Conservation (phyloP, 1,140 invertebrate genomes). For the Nasonia giraulti region DNA sequence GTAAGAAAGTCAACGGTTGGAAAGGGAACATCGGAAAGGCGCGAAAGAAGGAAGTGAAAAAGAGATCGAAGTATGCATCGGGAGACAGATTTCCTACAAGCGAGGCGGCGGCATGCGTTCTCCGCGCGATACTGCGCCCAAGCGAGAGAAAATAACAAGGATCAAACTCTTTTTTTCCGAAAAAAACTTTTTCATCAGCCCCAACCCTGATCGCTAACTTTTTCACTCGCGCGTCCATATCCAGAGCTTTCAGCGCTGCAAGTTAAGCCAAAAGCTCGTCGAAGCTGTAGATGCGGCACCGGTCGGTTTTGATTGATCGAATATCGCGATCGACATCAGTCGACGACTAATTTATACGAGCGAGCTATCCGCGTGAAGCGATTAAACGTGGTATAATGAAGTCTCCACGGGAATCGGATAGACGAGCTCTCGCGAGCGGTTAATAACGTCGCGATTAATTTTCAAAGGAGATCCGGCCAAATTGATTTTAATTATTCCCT, state of each 20-base stretch:
- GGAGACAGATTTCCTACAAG: too few relatives aligned
- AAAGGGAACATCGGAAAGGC: too few relatives aligned
- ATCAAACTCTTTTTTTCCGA: not conserved
- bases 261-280: too few relatives aligned
- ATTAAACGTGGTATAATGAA: not conserved
- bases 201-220: too few relatives aligned
- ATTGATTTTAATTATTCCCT: constrained; percentile 15
- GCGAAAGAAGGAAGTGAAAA: too few relatives aligned
- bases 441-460: constrained; percentile 2
- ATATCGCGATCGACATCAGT: not conserved
- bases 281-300: too few relatives aligned
- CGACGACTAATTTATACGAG: not conserved
- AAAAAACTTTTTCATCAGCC: not conserved
- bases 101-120: too few relatives aligned
- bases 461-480: not conserved
- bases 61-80: constrained; percentile 31
- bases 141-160: constrained; percentile 36
- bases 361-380: not conserved
- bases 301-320: not conserved
- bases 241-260: too few relatives aligned
- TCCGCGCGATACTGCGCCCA: not conserved
- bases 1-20: too few relatives aligned
- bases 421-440: not conserved
- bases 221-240: too few relatives aligned
- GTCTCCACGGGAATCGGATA: not conserved